These are phyloP conservation scores for Pterostichus niger DNA, from an alignment of 2,888 invertebrate genomes.

Conservation along the genomic window DNA sequence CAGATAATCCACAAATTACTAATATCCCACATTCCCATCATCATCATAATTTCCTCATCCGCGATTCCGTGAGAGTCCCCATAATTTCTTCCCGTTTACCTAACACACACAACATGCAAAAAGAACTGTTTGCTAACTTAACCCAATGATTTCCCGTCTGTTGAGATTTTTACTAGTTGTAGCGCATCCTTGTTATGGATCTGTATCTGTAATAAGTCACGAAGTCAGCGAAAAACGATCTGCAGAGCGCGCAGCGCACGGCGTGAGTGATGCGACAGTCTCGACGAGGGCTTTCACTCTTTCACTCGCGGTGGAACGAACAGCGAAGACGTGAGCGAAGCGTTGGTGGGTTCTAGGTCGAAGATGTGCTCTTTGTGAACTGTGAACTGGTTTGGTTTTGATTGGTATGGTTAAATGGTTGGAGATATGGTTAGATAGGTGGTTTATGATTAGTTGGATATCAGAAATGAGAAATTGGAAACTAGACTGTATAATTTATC, in stretches of 20 bases:
- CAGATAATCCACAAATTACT: not conserved
- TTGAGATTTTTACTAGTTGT: not conserved
- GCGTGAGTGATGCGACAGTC: not conserved
- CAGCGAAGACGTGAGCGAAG: not conserved
- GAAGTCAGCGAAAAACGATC: no score
- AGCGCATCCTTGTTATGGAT: conserved; percentile 38
- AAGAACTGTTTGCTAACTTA: not conserved
- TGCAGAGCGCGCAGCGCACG: no score
- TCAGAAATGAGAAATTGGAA: no score
- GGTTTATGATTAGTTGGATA: no score
- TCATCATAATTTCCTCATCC: not conserved
- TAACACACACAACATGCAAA: not conserved
- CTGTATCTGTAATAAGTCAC: conserved; percentile 44
- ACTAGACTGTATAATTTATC: no score
- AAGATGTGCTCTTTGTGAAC: no score
- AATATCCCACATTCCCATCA: not conserved
- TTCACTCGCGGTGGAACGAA: not conserved
- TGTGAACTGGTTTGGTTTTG: no score
- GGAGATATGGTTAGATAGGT: not conserved
- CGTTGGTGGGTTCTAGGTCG: not conserved
- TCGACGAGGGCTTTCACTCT: not conserved
- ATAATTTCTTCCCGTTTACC: conserved; percentile 9
- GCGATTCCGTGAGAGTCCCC: not conserved
- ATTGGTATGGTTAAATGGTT: no score
- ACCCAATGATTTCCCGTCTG: conserved; percentile 23